These are phyloP conservation scores for Lasiurus borealis DNA, from an alignment of 2,113 vertebrate species.

Conservation along the genomic window DNA sequence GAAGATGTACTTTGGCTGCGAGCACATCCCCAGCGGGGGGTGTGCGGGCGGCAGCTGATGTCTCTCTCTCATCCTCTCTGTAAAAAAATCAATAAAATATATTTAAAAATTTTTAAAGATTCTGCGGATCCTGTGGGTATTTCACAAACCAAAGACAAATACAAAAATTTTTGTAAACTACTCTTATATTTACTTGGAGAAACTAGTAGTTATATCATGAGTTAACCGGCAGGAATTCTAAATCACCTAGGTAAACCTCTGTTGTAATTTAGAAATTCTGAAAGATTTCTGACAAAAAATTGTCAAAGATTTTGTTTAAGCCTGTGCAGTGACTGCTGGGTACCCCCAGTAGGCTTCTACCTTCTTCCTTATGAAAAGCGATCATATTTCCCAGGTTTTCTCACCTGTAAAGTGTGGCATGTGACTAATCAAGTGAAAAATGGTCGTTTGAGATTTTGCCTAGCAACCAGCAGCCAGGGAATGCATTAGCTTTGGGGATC, in stretches of 20 bases:
- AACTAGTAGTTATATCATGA: background rate
- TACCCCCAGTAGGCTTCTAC: background rate
- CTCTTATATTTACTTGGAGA: background rate
- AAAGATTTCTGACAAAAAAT: background rate
- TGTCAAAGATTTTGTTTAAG: slow-evolving; percentile 10
- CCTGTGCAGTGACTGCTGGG: background rate
- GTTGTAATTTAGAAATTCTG: background rate
- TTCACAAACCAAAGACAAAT: background rate
- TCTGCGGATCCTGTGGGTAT: background rate
- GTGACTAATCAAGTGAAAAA: background rate
- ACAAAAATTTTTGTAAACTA: background rate
- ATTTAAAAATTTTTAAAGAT: no score
- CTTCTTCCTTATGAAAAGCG: background rate
- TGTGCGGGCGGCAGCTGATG: no score
- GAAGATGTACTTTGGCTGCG: no score
- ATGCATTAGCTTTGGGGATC: background rate
- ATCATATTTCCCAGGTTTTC: background rate
- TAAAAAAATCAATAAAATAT: no score
- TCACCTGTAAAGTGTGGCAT: background rate
- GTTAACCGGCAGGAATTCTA: background rate
- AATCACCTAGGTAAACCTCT: background rate
- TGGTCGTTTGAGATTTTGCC: background rate
- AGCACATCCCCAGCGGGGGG: no score
- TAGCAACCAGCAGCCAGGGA: background rate
- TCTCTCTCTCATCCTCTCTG: no score